These are phyloP conservation scores for Oscarella lobularis DNA, from an alignment of 37 sponge, comb jelly and placozoan genomes.

Conservation along the genomic window DNA sequence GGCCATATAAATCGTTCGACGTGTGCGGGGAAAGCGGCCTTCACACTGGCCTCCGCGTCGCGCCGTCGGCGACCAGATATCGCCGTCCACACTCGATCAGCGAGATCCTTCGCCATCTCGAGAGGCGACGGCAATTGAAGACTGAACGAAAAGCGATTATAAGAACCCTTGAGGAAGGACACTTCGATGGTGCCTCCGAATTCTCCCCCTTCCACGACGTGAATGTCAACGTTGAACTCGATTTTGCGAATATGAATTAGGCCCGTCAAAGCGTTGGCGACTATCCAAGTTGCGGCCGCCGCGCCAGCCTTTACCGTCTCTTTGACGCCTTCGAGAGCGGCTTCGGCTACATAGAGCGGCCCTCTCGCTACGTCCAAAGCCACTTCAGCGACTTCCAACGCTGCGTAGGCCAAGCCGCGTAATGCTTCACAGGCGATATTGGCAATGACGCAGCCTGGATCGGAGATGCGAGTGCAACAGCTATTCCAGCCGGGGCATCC, in stretches of 20 bases:
- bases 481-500: conserved; percentile 1
- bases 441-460: neutral
- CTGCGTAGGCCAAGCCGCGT: neutral
- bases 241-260: neutral
- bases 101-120: conserved; percentile 1
- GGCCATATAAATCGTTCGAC: no score
- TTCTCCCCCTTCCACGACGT: neutral
- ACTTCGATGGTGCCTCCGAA: neutral
- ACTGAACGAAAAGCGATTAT: neutral
- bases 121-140: neutral
- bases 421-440: neutral
- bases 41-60: no score
- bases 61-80: neutral
- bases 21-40: neutral
- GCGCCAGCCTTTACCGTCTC: neutral
- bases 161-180: neutral
- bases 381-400: neutral
- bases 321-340: neutral
- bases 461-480: neutral
- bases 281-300: neutral
- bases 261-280: neutral
- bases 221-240: neutral
- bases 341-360: neutral
- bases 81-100: neutral
- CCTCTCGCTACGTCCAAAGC: neutral